These are phyloP conservation scores for Heterotis niloticus DNA, from an alignment of 2,113 vertebrate genomes.

Conservation along the genomic window DNA sequence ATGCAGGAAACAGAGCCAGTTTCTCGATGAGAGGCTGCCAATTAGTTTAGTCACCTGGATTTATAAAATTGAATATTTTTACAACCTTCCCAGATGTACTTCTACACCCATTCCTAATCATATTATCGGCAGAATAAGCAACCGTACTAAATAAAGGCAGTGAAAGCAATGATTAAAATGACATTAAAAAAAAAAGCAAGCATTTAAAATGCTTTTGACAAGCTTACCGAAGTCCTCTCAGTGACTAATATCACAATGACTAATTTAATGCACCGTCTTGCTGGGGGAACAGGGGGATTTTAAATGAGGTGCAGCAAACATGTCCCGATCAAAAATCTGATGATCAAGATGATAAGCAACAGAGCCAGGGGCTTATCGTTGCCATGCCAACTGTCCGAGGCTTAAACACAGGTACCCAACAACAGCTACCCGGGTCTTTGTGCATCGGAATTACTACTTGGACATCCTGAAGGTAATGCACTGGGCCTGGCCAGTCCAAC, in stretches of 20 bases:
- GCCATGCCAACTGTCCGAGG: background rate
- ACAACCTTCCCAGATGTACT: constrained; percentile 17
- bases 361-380: background rate
- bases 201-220: background rate
- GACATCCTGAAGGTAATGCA: too few species aligned
- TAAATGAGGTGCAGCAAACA: background rate
- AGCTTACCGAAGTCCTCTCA: background rate
- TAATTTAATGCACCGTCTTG: background rate
- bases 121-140: constrained; percentile 6
- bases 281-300: constrained; percentile 5
- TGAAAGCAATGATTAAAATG: background rate
- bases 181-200: background rate
- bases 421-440: background rate
- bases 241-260: background rate
- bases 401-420: background rate
- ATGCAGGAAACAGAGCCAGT: constrained; percentile 15
- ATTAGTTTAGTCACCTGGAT: constrained; percentile 22
- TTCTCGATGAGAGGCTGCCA: background rate
- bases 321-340: background rate
- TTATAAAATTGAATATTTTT: constrained; percentile 7
- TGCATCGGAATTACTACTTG: too few species aligned
- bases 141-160: background rate
- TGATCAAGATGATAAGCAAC: background rate
- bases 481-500: too few species aligned
- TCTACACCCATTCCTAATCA: constrained; percentile 8